Evolutionary conservation across 1,140 invertebrate species (phyloP).

Genomic region (Drosophila rufa): DNA sequence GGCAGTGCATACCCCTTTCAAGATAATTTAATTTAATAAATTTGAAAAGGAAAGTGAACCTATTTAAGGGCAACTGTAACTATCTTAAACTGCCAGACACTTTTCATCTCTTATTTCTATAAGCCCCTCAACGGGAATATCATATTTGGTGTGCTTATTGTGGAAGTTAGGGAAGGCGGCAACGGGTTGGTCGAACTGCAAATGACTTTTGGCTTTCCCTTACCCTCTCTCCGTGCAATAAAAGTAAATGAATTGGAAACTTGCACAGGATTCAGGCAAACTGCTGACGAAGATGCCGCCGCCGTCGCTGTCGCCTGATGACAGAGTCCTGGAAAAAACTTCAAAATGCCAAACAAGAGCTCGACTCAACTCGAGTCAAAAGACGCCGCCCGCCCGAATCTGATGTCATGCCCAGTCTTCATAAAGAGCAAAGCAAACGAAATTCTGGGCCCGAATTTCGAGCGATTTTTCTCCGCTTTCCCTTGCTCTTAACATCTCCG

Average conservation of each 20-base stretch:
- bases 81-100: constrained; percentile 21
- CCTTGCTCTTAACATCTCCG: not conserved
- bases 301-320: constrained; percentile 33
- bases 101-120: constrained; percentile 26
- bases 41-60: not conserved
- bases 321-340: constrained; percentile 41
- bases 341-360: constrained; percentile 44
- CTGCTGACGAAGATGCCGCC: constrained; percentile 61
- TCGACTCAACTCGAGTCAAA: constrained; percentile 11
- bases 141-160: constrained; percentile 25
- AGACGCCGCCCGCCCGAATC: constrained; percentile 36
- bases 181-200: constrained; percentile 80
- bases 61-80: not conserved
- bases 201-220: constrained; percentile 63
- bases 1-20: not conserved
- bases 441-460: constrained; percentile 38
- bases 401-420: constrained; percentile 69
- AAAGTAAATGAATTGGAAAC: constrained; percentile 83
- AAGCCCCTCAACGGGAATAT: constrained; percentile 10
- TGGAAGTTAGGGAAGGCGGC: constrained; percentile 31
- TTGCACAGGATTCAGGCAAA: constrained; percentile 68
- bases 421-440: constrained; percentile 66
- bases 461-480: constrained; percentile 3
- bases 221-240: constrained; percentile 52
- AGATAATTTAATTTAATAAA: not conserved